Evolutionary conservation across 1,140 invertebrate genomes (phyloP), one percentile per base, ranked within the genome.

Genomic region (Drosophila pseudoananassae): DNA sequence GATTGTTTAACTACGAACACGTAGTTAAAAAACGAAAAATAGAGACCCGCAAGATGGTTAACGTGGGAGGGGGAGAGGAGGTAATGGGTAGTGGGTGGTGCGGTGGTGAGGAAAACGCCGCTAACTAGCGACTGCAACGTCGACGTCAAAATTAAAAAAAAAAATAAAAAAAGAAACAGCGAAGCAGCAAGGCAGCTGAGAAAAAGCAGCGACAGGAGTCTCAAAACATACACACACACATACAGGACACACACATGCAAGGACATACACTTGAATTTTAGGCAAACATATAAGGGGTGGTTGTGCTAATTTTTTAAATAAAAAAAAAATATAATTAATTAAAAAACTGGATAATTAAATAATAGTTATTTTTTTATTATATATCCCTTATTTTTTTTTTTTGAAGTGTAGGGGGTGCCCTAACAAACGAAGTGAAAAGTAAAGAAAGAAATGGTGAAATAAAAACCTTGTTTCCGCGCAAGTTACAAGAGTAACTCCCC

Each of bases 1-100:
- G 85, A 91, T 91, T 91, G 90, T 90, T 91, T 91, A 91, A 91
- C 90, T 90, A 91, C 76, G 90, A 91, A 89, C 90, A 91, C 90
- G 90, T 91, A 91, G 85, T 91, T 91, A 91, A 91, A 91, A 89
- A 89, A 90, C 47, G 58, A 78, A 73, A 83, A 83, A 72, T 79
- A 60, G 61, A 78, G 77, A 78, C 60, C 68, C 59, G 76, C 60
- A 66, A 66, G 75, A 66, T 64, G 60, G 33, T 36, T 36, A 31
- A 63, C n/a, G n/a, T 55, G 64, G 54, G 15, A 43, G 15, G 25
- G 47, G 36, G 36, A n/a, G n/a, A 15, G 38, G 15, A 14, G 38
- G 38, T 40, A 9, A 9, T 8, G 2, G 29, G 9, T 36, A 9
- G 14, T 43, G 40, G 40, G 15, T 43, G 40, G 14, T 17, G 5